These are phyloP conservation scores for Vannuccia rotundouncinata DNA, from an alignment of 2,888 invertebrate species.

Conservation along the genomic window DNA sequence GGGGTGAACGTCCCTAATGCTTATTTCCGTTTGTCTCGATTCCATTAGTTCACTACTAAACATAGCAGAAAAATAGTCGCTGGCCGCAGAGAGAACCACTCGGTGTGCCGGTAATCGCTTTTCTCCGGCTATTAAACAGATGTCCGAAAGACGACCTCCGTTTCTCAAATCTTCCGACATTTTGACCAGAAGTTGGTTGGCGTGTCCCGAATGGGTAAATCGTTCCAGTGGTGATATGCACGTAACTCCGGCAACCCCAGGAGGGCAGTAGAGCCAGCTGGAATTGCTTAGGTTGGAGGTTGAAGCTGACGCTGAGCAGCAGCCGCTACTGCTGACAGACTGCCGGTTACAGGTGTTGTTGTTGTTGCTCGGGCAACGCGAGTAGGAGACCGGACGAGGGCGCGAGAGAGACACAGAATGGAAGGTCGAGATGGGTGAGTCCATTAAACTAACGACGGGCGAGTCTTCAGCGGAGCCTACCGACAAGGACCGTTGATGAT, in stretches of 20 bases:
- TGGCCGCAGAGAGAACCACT: conserved; percentile 79
- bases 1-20: conserved; percentile 74
- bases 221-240: background rate
- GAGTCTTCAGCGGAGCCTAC: conserved; percentile 16
- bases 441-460: conserved; percentile 13
- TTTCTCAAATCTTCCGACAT: background rate
- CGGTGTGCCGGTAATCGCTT: conserved; percentile 69
- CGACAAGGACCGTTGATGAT: background rate
- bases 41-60: conserved; percentile 80
- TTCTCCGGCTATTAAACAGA: conserved; percentile 71
- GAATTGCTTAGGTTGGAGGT: background rate
- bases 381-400: background rate
- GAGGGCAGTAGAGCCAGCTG: conserved; percentile 4
- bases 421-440: conserved; percentile 3
- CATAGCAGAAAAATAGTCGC: conserved; percentile 91
- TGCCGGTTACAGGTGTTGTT: background rate
- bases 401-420: background rate
- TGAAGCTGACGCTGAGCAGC: background rate
- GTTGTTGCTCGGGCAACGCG: background rate
- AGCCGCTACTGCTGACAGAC: background rate
- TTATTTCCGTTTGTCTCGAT: conserved; percentile 73
- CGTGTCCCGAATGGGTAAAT: background rate
- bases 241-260: background rate
- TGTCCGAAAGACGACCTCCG: conserved; percentile 60
- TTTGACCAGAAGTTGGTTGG: background rate